These are phyloP conservation scores for Penaeus indicus DNA, from an alignment of 1,140 invertebrate species.

Conservation along the genomic window DNA sequence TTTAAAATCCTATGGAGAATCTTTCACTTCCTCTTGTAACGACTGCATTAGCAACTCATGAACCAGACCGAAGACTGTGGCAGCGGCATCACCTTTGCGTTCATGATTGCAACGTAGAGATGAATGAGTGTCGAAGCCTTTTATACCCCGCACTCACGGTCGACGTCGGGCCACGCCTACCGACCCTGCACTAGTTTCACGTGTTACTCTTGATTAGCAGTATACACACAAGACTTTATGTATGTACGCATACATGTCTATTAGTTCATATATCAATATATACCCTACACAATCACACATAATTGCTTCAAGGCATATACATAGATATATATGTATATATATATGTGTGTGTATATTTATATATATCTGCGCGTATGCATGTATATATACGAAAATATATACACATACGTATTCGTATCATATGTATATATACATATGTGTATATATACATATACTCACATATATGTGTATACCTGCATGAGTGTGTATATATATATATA, in stretches of 20 bases:
- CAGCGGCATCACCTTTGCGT: neutral
- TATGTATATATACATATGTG: neutral
- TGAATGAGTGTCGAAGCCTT: slow-evolving; percentile 8
- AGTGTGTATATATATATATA: neutral
- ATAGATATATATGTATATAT: no score
- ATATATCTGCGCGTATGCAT: neutral
- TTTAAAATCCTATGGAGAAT: no score
- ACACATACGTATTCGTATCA: neutral
- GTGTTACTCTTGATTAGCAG: no score
- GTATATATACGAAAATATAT: neutral
- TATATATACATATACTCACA: neutral
- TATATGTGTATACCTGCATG: neutral
- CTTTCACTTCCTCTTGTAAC: no score
- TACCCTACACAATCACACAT: no score
- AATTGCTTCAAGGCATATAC: no score
- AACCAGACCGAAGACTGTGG: neutral
- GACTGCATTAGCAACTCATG: no score
- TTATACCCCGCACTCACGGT: neutral
- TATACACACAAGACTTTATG: no score
- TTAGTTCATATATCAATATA: no score
- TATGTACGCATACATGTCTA: no score
- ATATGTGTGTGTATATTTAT: neutral
- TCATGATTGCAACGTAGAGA: neutral
- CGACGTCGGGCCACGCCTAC: neutral
- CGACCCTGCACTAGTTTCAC: no score